Evolutionary conservation across 2,797 vertebrate genomes (phyloP).

Genomic region (Triplophysa bombifrons): DNA sequence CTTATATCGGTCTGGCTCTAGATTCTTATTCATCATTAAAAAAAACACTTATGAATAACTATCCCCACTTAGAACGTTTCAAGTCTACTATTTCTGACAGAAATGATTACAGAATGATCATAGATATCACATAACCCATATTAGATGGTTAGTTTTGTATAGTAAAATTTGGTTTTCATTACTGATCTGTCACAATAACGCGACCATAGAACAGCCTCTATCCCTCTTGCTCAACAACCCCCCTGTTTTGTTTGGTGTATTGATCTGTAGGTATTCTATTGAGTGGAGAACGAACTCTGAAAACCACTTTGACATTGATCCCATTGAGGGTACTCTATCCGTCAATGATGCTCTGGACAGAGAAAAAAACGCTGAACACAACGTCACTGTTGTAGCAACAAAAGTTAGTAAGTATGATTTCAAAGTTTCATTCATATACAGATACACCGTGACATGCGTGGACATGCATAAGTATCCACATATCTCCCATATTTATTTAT

Average conservation of each 20-base stretch:
- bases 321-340: conserved; percentile 86
- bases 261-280: conserved; percentile 84
- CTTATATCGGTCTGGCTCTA: too few species aligned
- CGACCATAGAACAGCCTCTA: too few species aligned
- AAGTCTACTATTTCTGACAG: too few species aligned
- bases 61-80: too few species aligned
- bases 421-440: conserved; percentile 32
- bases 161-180: neutral
- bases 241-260: conserved; percentile 15
- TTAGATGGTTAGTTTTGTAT: neutral
- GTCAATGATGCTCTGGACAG: conserved; percentile 89
- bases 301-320: conserved; percentile 88
- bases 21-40: too few species aligned
- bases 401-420: conserved; percentile 93
- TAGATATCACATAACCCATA: neutral
- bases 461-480: neutral
- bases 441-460: too few species aligned
- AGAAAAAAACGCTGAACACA: conserved; percentile 85
- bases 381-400: conserved; percentile 89
- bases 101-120: too few species aligned
- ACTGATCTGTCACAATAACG: neutral
- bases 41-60: too few species aligned
- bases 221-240: too few species aligned
- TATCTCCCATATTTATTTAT: too few species aligned
- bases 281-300: conserved; percentile 83